These are phyloP conservation scores for Myotis daubentonii DNA, from an alignment of 2,797 vertebrate genomes.

Conservation along the genomic window DNA sequence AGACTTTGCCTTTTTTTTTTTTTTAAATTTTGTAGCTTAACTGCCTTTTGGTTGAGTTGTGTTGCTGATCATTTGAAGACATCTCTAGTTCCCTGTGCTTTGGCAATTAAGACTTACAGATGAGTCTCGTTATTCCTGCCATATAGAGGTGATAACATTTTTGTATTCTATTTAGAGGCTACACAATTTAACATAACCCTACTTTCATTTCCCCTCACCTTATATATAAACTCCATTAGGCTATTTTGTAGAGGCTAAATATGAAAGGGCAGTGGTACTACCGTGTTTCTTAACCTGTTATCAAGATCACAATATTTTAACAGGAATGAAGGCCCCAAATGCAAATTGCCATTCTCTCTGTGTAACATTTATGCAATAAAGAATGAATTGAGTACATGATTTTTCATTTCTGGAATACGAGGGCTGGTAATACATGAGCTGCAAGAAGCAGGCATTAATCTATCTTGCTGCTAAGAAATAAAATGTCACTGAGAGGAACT, in stretches of 20 bases:
- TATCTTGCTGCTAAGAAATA: constrained; percentile 78
- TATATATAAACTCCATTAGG: constrained; percentile 38
- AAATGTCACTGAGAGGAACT: constrained; percentile 80
- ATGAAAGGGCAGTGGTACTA: constrained; percentile 61
- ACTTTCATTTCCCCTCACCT: neutral
- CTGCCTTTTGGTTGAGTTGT: constrained; percentile 2
- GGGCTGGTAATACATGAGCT: constrained; percentile 77
- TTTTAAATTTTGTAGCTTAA: neutral
- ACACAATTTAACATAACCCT: constrained; percentile 30
- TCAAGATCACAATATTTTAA: constrained; percentile 79
- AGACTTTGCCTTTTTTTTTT: neutral
- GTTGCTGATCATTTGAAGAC: neutral
- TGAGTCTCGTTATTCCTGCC: neutral
- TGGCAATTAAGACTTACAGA: constrained; percentile 8
- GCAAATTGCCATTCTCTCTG: constrained; percentile 82
- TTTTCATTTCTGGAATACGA: constrained; percentile 82
- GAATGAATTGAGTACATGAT: constrained; percentile 80
- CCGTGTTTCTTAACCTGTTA: constrained; percentile 77
- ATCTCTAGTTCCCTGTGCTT: constrained; percentile 11
- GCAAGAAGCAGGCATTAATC: constrained; percentile 79
- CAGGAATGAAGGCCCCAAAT: constrained; percentile 72
- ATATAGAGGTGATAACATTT: constrained; percentile 39
- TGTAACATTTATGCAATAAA: constrained; percentile 83
- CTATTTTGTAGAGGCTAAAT: constrained; percentile 73
- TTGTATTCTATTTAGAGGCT: constrained; percentile 46